Evolutionary conservation across 2,888 invertebrate species (phyloP).

Genomic region (Erebia ligea): DNA sequence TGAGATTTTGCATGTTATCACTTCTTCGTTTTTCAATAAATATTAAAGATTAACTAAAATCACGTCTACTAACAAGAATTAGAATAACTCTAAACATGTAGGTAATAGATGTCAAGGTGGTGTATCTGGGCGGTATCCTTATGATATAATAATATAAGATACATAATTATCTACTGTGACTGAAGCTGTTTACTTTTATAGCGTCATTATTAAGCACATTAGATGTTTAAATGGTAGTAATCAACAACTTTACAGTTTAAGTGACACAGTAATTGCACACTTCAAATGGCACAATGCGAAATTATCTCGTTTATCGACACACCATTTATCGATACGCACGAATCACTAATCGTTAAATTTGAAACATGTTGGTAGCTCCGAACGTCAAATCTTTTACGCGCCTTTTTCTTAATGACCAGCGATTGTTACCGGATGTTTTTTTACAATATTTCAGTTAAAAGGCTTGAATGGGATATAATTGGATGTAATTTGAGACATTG

Average conservation of each 20-base stretch:
- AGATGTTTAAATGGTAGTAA: slow-evolving; percentile 37
- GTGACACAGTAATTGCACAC: slow-evolving; percentile 36
- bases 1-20: too few species aligned
- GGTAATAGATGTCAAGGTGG: slow-evolving; percentile 13
- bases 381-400: slow-evolving; percentile 75
- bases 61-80: neutral
- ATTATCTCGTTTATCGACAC: slow-evolving; percentile 34
- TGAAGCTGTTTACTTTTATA: slow-evolving; percentile 29
- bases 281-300: slow-evolving; percentile 39
- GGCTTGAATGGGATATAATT: slow-evolving; percentile 81
- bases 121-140: slow-evolving; percentile 24
- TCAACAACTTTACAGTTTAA: slow-evolving; percentile 41
- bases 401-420: slow-evolving; percentile 74
- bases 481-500: slow-evolving; percentile 82
- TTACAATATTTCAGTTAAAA: slow-evolving; percentile 68
- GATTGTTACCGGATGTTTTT: slow-evolving; percentile 72
- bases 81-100: slow-evolving; percentile 14
- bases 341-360: slow-evolving; percentile 53
- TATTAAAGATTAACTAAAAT: neutral
- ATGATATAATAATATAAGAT: slow-evolving; percentile 15
- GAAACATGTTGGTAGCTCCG: slow-evolving; percentile 67
- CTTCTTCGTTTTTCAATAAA: too few species aligned
- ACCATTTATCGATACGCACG: slow-evolving; percentile 51
- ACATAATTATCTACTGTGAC: slow-evolving; percentile 25
- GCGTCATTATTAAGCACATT: slow-evolving; percentile 25